Conservation (phyloP, 2,113 vertebrate species). For the Thalassarche chlororhynchos region DNA sequence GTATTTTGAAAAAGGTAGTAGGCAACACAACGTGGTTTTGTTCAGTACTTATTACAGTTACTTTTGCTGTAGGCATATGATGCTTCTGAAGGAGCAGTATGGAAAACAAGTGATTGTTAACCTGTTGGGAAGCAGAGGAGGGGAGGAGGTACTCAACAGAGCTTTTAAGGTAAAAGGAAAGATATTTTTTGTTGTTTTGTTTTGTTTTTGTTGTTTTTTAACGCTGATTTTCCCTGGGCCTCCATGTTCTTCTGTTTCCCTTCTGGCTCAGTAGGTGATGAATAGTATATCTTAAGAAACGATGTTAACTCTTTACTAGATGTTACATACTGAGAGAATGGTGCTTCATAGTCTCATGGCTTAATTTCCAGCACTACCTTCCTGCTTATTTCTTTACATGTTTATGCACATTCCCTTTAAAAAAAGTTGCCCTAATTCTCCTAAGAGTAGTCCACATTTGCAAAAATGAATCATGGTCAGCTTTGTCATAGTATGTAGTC, state of each 20-base stretch:
- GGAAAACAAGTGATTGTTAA: slow-evolving; percentile 85
- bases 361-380: neutral
- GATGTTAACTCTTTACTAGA: neutral
- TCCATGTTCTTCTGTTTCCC: neutral
- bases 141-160: slow-evolving; percentile 82
- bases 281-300: neutral
- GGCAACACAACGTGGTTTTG: neutral
- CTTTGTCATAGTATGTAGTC: neutral
- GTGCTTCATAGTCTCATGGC: neutral
- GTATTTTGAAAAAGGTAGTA: neutral
- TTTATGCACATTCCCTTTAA: neutral
- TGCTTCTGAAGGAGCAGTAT: slow-evolving; percentile 83
- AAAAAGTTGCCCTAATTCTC: neutral
- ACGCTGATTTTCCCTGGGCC: neutral
- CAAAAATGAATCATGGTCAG: neutral
- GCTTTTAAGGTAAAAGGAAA: slow-evolving; percentile 81
- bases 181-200: neutral
- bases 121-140: slow-evolving; percentile 80
- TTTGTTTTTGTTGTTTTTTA: neutral
- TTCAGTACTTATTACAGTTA: neutral
- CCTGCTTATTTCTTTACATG: neutral
- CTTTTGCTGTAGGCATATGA: slow-evolving; percentile 78
- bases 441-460: neutral
- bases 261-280: neutral
- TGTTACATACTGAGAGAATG: neutral